A percentile compares a stretch with the other conserved stretches of the same genome.
phyloP scores from a whole-genome alignment of 2,888 invertebrate species.

The Dicyrtoma fusca region DNA sequence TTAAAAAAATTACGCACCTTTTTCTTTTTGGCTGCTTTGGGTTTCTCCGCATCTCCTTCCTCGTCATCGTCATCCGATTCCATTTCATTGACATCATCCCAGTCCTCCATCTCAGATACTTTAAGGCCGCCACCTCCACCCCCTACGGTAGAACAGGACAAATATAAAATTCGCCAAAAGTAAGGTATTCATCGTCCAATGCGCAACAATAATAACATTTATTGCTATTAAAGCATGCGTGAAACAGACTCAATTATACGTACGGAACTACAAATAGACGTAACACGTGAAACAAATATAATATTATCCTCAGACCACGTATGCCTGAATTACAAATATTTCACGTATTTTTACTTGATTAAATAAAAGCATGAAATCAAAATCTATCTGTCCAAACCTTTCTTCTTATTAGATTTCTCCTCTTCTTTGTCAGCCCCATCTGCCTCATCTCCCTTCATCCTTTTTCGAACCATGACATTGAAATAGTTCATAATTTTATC shows the following conservation, averaged over 20 bases:
- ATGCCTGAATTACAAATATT: no score
- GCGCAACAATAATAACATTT: no score
- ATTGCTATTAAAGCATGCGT: no score
- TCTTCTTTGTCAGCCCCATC: conserved; percentile 63
- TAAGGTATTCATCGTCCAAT: no score
- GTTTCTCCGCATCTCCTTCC: conserved; percentile 67
- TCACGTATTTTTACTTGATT: conserved; percentile 1
- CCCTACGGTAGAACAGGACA: neutral
- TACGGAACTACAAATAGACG: no score
- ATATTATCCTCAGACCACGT: no score
- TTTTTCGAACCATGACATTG: conserved; percentile 88
- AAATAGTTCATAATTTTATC: conserved; percentile 96
- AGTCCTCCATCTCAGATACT: conserved; percentile 93
- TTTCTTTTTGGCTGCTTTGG: conserved; percentile 60
- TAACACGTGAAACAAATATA: no score
- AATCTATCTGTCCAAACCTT: conserved; percentile 17
- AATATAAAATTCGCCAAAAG: no score
- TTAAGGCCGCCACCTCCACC: conserved; percentile 63
- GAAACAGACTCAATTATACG: no score
- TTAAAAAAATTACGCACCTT: no score
- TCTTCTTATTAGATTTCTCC: conserved; percentile 58
- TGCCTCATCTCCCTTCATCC: conserved; percentile 72
- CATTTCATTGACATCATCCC: conserved; percentile 79
- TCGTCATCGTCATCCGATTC: conserved; percentile 74
- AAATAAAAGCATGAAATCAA: neutral